phyloP scores from a whole-genome alignment of 2,113 vertebrate species.

The Geococcyx californianus region DNA sequence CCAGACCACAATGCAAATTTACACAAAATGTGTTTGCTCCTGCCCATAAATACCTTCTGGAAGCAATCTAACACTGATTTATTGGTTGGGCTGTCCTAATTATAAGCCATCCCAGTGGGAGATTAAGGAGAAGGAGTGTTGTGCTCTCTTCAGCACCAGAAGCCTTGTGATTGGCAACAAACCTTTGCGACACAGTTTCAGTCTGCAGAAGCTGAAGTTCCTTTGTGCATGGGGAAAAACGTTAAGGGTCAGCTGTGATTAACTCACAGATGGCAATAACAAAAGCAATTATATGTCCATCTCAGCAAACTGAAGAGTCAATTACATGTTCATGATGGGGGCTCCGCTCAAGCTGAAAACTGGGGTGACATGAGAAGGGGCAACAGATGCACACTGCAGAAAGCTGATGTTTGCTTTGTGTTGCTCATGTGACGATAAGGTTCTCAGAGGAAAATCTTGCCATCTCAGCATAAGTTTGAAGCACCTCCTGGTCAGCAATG shows the following conservation, averaged over 20 bases:
- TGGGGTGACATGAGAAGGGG: background rate
- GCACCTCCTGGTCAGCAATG: background rate
- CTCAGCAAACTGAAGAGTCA: background rate
- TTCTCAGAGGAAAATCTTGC: background rate
- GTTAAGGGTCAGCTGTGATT: background rate
- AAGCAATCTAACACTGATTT: background rate
- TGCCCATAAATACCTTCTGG: background rate
- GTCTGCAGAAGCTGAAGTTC: background rate
- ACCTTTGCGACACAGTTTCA: background rate
- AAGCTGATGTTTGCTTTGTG: background rate
- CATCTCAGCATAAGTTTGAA: background rate
- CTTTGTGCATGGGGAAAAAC: background rate
- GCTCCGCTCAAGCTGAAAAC: background rate
- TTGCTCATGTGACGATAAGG: fast-evolving
- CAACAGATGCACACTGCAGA: background rate
- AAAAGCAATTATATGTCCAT: background rate
- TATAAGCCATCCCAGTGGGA: background rate
- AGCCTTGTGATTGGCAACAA: background rate
- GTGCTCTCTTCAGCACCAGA: fast-evolving
- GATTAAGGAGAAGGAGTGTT: background rate
- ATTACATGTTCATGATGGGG: fast-evolving
- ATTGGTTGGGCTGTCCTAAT: background rate
- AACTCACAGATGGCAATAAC: background rate
- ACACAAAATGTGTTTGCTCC: background rate
- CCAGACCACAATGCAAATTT: background rate